Evolutionary conservation across 2,888 invertebrate species (phyloP).

Genomic region (Molanna angustata): DNA sequence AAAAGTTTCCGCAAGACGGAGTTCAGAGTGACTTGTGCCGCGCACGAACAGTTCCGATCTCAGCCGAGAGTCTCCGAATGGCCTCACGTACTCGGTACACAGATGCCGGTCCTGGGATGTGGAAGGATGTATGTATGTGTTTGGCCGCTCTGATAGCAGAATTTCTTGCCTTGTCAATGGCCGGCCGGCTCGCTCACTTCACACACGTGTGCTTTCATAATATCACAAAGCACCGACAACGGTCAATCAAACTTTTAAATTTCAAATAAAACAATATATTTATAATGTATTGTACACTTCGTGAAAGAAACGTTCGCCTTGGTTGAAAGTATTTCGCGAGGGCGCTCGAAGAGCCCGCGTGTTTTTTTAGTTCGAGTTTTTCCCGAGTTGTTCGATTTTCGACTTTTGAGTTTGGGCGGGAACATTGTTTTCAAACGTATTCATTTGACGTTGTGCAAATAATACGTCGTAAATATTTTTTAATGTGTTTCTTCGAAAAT

Average conservation of each 20-base stretch:
- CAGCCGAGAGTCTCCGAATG: slow-evolving; percentile 5
- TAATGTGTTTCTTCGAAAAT: too few relatives aligned
- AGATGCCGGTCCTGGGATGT: slow-evolving; percentile 13
- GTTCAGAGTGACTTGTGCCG: not conserved
- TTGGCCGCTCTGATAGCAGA: slow-evolving; percentile 36
- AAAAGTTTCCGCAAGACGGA: not conserved
- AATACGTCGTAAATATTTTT: too few relatives aligned
- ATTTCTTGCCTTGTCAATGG: slow-evolving; percentile 54
- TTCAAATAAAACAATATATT: slow-evolving; percentile 13
- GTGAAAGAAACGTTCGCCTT: too few relatives aligned
- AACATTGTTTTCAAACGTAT: too few relatives aligned
- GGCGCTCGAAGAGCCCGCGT: slow-evolving; percentile 8
- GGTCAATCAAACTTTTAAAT: slow-evolving; percentile 14
- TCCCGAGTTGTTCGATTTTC: too few relatives aligned
- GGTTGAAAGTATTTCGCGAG: slow-evolving; percentile 3
- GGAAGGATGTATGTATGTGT: slow-evolving; percentile 12
- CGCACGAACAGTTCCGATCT: slow-evolving; percentile 3
- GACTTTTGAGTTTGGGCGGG: too few relatives aligned
- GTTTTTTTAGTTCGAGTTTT: too few relatives aligned
- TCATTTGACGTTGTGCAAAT: too few relatives aligned
- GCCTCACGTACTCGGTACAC: slow-evolving; percentile 5
- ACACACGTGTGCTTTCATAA: slow-evolving; percentile 53
- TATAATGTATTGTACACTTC: too few relatives aligned
- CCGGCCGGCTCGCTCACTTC: slow-evolving; percentile 62
- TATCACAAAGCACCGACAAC: slow-evolving; percentile 27